Evolutionary conservation across 2,113 vertebrate genomes (phyloP), one percentile per base, ranked within the genome.

Genomic region (Boulengerochromis microlepis): DNA sequence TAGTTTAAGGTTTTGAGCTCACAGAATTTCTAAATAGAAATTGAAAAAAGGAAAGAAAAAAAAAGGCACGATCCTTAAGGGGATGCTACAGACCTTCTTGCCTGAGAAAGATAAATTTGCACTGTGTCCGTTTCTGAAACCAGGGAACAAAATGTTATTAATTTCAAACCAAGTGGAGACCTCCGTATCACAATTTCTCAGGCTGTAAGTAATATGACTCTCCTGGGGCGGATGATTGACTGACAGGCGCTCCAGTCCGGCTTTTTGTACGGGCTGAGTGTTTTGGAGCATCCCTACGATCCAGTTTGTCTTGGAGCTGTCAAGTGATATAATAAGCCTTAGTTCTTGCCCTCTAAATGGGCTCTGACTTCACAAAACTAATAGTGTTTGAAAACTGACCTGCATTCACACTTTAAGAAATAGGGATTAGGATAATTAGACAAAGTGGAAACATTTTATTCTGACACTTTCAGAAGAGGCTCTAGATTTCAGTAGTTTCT

Each of bases 121-220:
- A 89, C 92, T 87, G 91, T 86, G 92, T 95, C 95, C 87, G 31
- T 94, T 95, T 92, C 91, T 94, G 91, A 96, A 96, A 95, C 90
- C 88, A 87, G 85, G 92, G 94, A 96, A 95, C 90, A 95, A 96
- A 96, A 97, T 94, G 93, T 96, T 95, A 96, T 97, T 96, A 95
- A 96, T 96, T 96, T 94, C 81, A 94, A 96, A 94, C 93, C 93
- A 95, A 91, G 94, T 92, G 92, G 94, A 95, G 95, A 95, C 92
- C 91, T 87, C 80, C 85, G 15, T 87, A 91, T 95, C 93, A 94
- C 94, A 92, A 84, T 95, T 93, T 87, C 89, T 91, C 92, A 92
- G 94, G 93, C 93, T 95, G 93, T 95, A 96, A 97, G 95, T 95
- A 96, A 96, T 90, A 93, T 52, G 5, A 13, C 22, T 59, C 84